Percentiles rank a stretch among this genome's conserved stretches.
phyloP scores from a whole-genome alignment of 2,797 vertebrate species.

The Lepus townsendii region DNA sequence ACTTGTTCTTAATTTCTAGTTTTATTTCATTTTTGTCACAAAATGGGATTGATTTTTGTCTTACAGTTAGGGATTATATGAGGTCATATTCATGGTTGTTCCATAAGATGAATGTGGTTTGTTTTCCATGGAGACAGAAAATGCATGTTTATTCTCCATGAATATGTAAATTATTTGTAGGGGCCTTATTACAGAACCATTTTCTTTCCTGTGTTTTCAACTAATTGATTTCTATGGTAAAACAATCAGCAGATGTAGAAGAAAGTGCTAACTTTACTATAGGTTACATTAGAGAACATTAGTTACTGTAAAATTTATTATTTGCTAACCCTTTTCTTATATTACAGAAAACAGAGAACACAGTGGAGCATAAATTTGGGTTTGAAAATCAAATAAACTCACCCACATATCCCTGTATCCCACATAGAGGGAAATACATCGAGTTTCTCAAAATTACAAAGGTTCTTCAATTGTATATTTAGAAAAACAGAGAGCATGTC shows the following conservation, averaged over 20 bases:
- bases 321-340: not conserved
- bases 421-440: not conserved
- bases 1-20: not conserved
- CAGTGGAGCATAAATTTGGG: not conserved
- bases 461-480: not conserved
- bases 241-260: not conserved
- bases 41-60: not conserved
- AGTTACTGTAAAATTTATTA: not conserved
- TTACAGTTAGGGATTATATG: not conserved
- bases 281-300: not conserved
- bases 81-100: not conserved
- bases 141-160: not conserved
- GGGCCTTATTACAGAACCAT: not conserved
- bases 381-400: not conserved
- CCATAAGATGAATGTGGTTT: slow-evolving; percentile 3
- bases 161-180: slow-evolving; percentile 53
- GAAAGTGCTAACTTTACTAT: not conserved
- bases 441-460: not conserved
- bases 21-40: slow-evolving; percentile 18
- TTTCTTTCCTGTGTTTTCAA: slow-evolving; percentile 9
- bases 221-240: not conserved
- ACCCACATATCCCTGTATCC: not conserved
- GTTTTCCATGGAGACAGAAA: not conserved
- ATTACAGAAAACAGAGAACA: not conserved
- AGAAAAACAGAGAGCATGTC: not conserved